A percentile compares a stretch with the other conserved stretches of the same genome.
phyloP scores from a whole-genome alignment of 2,113 vertebrate species.

The Passer domesticus region DNA sequence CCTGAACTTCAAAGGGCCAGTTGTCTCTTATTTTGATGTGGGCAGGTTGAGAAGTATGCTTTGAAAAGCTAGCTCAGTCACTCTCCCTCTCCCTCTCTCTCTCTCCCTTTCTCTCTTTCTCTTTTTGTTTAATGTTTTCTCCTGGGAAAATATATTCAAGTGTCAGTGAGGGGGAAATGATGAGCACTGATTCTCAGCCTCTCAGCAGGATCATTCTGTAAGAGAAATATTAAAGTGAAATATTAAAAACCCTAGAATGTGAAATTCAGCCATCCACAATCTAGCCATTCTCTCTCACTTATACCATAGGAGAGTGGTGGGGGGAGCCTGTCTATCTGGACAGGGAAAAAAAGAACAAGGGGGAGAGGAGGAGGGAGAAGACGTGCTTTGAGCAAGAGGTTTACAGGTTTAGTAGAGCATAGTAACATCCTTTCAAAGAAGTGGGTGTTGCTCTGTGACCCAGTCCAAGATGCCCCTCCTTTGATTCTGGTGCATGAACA shows the following conservation, averaged over 20 bases:
- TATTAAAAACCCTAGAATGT: conserved; percentile 80
- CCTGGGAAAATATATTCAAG: conserved; percentile 78
- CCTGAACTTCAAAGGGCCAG: conserved; percentile 80
- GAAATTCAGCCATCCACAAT: conserved; percentile 70
- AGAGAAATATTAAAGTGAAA: conserved; percentile 83
- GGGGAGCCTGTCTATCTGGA: conserved; percentile 18
- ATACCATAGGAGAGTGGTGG: conserved; percentile 16
- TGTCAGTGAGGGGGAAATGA: conserved; percentile 75
- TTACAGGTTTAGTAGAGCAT: conserved; percentile 82
- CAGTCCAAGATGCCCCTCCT: conserved; percentile 71
- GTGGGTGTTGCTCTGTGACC: conserved; percentile 78
- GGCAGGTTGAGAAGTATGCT: conserved; percentile 79
- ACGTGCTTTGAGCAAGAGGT: conserved; percentile 70
- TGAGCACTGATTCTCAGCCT: conserved; percentile 72
- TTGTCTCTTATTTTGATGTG: conserved; percentile 83
- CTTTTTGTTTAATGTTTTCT: conserved; percentile 80
- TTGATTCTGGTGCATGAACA: conserved; percentile 73
- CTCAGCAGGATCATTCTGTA: conserved; percentile 79
- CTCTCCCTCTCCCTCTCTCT: conserved; percentile 24
- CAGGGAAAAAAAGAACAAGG: conserved; percentile 18
- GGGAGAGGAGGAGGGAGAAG: conserved; percentile 57
- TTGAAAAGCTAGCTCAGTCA: conserved; percentile 75
- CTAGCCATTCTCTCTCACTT: conserved; percentile 60
- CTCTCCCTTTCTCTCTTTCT: conserved; percentile 31
- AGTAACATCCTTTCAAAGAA: conserved; percentile 82